A percentile compares a stretch with the other conserved stretches of the same genome.
Evolutionary conservation across 2,113 vertebrate genomes (phyloP).

Genomic region (Dipodomys merriami): DNA sequence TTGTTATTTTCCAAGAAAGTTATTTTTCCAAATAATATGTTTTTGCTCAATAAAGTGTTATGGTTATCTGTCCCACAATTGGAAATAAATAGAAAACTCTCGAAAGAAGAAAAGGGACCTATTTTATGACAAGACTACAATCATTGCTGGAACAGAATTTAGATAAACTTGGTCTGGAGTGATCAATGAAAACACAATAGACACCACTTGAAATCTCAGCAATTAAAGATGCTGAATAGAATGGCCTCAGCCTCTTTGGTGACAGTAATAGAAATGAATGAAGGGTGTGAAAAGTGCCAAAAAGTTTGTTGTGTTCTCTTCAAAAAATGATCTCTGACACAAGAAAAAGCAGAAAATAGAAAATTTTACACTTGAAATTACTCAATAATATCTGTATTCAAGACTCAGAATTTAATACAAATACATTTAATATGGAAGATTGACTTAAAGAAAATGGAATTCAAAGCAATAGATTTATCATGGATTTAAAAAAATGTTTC

Average conservation of each 20-base stretch:
- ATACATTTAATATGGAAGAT: neutral
- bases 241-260: neutral
- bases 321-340: conserved; percentile 51
- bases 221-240: conserved; percentile 8
- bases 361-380: conserved; percentile 25
- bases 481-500: neutral
- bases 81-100: conserved; percentile 30
- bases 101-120: neutral
- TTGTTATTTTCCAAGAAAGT: conserved; percentile 6
- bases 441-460: neutral
- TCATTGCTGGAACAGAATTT: neutral
- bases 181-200: conserved; percentile 12
- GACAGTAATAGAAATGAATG: neutral
- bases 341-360: conserved; percentile 26
- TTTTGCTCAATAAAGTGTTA: neutral
- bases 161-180: neutral
- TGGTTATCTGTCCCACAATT: neutral
- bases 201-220: neutral
- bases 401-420: neutral
- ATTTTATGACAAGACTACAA: conserved; percentile 2
- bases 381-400: conserved; percentile 19
- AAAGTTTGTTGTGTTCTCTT: conserved; percentile 32
- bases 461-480: neutral
- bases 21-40: neutral
- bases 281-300: neutral